Evolutionary conservation across 2,888 invertebrate species (phyloP).

Genomic region (Listrodromus nycthemerus): DNA sequence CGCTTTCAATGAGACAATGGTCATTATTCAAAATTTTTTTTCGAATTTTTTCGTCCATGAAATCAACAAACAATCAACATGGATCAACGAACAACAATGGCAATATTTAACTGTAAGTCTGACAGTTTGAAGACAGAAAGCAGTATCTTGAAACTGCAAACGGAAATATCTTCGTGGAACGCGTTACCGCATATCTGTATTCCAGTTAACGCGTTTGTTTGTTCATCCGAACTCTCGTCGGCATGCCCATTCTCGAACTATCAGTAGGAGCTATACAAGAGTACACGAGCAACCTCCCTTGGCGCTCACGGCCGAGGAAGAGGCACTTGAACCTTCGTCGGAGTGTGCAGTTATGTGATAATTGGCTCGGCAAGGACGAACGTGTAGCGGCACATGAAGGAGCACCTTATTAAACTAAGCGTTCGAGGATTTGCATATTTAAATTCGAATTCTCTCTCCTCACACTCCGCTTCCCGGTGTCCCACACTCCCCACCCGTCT

Average conservation of each 20-base stretch:
- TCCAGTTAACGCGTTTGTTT: conserved; percentile 62
- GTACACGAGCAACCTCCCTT: conserved; percentile 35
- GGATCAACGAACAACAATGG: no score
- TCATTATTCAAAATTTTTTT: no score
- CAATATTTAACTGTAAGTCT: no score
- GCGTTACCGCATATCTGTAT: conserved; percentile 48
- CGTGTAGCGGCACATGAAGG: conserved; percentile 66
- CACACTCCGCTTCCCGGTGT: neutral
- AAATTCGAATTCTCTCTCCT: conserved; percentile 69
- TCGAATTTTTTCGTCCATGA: no score
- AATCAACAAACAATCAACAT: no score
- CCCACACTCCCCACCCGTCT: conserved; percentile 8
- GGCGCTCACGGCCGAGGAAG: conserved; percentile 9
- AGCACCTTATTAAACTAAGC: conserved; percentile 74
- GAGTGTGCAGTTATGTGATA: conserved; percentile 68
- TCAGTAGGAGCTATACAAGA: neutral
- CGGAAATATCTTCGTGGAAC: conserved; percentile 47
- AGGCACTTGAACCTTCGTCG: conserved; percentile 55
- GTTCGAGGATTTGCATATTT: conserved; percentile 74
- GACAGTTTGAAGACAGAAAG: no score
- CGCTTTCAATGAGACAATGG: neutral
- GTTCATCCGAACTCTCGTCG: conserved; percentile 33
- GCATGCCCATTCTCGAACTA: conserved; percentile 34
- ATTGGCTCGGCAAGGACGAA: conserved; percentile 69
- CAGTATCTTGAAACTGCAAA: no score